phyloP scores from a whole-genome alignment of 2,113 vertebrate species.

The Myotis yumanensis region DNA sequence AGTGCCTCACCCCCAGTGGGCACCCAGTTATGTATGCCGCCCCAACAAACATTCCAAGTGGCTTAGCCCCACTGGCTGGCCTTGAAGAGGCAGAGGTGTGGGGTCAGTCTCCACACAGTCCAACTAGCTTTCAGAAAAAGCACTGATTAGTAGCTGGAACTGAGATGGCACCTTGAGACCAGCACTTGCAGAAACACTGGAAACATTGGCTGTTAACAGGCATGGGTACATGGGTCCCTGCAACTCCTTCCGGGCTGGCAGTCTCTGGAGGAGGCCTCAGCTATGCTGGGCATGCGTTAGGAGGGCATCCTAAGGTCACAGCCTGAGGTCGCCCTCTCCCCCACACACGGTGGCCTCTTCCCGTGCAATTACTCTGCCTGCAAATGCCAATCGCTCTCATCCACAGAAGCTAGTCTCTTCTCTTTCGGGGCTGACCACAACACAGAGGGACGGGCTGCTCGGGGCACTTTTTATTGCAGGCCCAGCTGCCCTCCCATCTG shows the following conservation, averaged over 20 bases:
- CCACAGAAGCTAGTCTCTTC: background rate
- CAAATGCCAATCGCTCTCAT: background rate
- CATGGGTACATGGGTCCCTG: background rate
- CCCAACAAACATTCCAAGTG: background rate
- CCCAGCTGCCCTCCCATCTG: constrained; percentile 51
- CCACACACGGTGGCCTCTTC: background rate
- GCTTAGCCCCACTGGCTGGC: background rate
- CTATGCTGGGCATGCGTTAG: background rate
- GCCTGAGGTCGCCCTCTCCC: background rate
- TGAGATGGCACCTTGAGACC: background rate
- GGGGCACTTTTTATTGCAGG: constrained; percentile 22
- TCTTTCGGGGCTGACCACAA: background rate
- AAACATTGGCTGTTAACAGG: background rate
- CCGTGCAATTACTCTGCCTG: background rate
- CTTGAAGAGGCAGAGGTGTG: background rate
- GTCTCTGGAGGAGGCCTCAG: background rate
- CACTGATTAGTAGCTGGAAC: background rate
- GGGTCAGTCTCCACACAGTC: background rate
- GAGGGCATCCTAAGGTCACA: background rate
- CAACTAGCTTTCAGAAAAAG: background rate
- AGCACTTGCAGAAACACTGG: background rate
- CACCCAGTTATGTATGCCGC: background rate
- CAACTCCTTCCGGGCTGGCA: background rate
- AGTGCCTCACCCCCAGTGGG: background rate
- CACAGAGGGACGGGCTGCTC: background rate